Percentiles rank a stretch among this genome's conserved stretches.
phyloP scores from a whole-genome alignment of 2,113 vertebrate genomes.

The Ceyx margarethae region DNA sequence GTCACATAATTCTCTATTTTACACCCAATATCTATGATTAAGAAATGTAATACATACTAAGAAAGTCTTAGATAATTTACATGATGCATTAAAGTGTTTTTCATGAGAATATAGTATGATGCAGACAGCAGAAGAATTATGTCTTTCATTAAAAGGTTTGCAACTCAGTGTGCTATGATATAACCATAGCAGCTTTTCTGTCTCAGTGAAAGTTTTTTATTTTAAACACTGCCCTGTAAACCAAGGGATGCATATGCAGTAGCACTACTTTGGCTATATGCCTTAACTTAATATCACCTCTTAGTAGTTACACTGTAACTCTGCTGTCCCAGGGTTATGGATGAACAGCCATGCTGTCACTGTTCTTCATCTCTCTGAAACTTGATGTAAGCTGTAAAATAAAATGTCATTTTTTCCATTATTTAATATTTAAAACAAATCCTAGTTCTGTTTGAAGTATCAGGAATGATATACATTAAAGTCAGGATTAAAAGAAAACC shows the following conservation, averaged over 20 bases:
- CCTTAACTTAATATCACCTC: conserved; percentile 74
- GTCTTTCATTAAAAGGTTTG: conserved; percentile 82
- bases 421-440: conserved; percentile 49
- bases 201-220: conserved; percentile 73
- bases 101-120: conserved; percentile 79
- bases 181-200: conserved; percentile 78
- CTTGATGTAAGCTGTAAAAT: conserved; percentile 70
- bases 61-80: conserved; percentile 77
- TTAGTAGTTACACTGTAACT: conserved; percentile 70
- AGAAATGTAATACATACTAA: conserved; percentile 78
- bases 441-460: conserved; percentile 70
- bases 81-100: conserved; percentile 79
- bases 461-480: conserved; percentile 67
- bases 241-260: conserved; percentile 65
- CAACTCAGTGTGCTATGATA: conserved; percentile 75
- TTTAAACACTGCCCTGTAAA: conserved; percentile 72
- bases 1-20: conserved; percentile 65
- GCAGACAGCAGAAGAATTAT: conserved; percentile 77
- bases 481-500: conserved; percentile 71
- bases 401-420: conserved; percentile 69
- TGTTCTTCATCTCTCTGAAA: conserved; percentile 66
- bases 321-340: conserved; percentile 73
- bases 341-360: conserved; percentile 62
- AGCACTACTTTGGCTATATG: conserved; percentile 53
- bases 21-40: conserved; percentile 72